Evolutionary conservation across 2,888 invertebrate genomes (phyloP), one percentile per base, ranked within the genome.

Genomic region (Acleris laterana): DNA sequence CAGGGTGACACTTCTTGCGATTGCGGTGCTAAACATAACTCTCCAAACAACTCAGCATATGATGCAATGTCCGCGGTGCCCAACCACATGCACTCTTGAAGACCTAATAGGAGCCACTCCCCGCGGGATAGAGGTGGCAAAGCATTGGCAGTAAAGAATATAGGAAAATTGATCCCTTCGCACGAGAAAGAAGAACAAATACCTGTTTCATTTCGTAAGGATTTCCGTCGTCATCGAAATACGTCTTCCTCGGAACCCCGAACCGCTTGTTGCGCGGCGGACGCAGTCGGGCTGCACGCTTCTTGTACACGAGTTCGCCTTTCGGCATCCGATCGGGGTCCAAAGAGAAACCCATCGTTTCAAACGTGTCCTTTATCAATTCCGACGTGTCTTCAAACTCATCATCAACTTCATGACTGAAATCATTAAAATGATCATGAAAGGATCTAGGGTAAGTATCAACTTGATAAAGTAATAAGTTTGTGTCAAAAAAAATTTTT

Each of bases 181-280:
- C n/a, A n/a, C n/a, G n/a, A n/a, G n/a, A n/a, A n/a, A n/a, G n/a
- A n/a, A n/a, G n/a, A n/a, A n/a, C n/a, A 32, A 69, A 74, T 74
- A 89, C 89, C 82, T 84, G 82, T 50, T 85, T 81, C 71, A 87
- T 77, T 58, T 84, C 81, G 63, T 83, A 87, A 3, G 94, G 87
- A 71, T 94, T 94, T 0, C 95, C 95, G 71, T 95, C 95, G 55
- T 95, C 95, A 77, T 96, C 95, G 73, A 95, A 96, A 73, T 94
- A 94, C 13, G 93, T 94, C 77, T 96, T 95, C 74, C 89, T 94
- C 7, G 94, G 85, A 0, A 62, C 71, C 1, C 74, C 76, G 50
- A 80, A 81, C 59, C 83, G 85, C 73, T 87, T 89, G 61, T 87
- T 81, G 46, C 92, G 82, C 0, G 89, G 90, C 0, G 93, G 89